Evolutionary conservation across 2,113 vertebrate genomes (phyloP), one percentile per base, ranked within the genome.

Genomic region (Symphodus melops): DNA sequence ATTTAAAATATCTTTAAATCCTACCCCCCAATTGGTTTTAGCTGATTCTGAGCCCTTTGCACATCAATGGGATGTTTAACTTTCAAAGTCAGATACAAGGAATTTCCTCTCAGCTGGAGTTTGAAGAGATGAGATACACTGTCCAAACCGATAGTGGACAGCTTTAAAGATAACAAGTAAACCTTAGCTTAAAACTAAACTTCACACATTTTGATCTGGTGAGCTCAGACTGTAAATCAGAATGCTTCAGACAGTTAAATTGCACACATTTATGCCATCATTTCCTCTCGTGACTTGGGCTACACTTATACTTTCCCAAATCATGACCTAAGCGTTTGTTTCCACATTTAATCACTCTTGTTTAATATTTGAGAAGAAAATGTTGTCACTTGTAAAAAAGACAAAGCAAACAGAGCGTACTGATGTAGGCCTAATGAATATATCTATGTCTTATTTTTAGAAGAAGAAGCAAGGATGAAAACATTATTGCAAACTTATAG

Each of bases 141-240:
- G 8, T 58, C n/a, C n/a, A 19, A 39, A 13, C 37, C 21, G 10
- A 58, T 23, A 44, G 5, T 10, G 19, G 37, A 25, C 17, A 11
- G 49, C 39, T 67, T 66, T 61, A 41, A 59, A 70, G 46, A 75
- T 44, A 55, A 0, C 20, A 52, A 59, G 55, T 28, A 46, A 70
- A 19, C 20, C 23, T 52, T 23, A 20, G 21, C 36, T 42, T 14
- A 42, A 55, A 61, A 60, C 16, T 25, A 55, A 9, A 41, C 39
- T 48, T 48, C 11, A 36, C 12, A 21, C 8, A 19, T 13, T 1
- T 52, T 41, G 9, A 23, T 28, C 1, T 49, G 25, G 3, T 17
- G 20, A 8, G 17, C 21, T 66, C 28, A 6, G 28, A 33, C 28
- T 33, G 28, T 33, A 33, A 33, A 33, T 33, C 28, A n/a, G 6